Evolutionary conservation across 2,797 vertebrate species (phyloP), one percentile per base, ranked within the genome.

Genomic region (Sebastes paucispinis): DNA sequence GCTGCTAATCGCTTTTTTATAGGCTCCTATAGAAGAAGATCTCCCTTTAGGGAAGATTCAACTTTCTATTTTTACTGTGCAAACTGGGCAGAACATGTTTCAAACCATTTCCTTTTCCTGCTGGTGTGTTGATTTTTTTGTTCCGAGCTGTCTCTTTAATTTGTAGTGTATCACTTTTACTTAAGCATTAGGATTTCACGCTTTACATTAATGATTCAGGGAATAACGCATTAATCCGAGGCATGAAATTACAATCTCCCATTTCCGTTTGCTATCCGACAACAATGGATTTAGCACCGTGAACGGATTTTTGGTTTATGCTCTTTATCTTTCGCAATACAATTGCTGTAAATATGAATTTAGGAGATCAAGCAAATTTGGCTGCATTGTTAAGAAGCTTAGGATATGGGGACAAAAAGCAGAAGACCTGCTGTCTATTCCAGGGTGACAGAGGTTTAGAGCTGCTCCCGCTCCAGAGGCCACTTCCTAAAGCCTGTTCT

Each of bases 331-430:
- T 81, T 74, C 52, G 85, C 74, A 55, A 67, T 93, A 93, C 92
- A 94, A 93, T 94, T 80, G 88, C 89, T 87, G 91, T 93, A 95
- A 95, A 96, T 95, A 93, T 88, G 87, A 95, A 93, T 95, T 92
- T 83, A 92, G 79, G 87, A 94, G 93, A 95, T 95, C 92, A 95
- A 94, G 91, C 92, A 88, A 88, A 92, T 93, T 93, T 90, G 88
- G 82, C 87, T 87, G 77, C 80, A 87, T 93, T 94, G 89, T 92
- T 93, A 95, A 95, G 94, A 87, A 90, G 93, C 94, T 95, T 95
- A 96, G 81, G n/a, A 68, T 73, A 86, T 76, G 31, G 29, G 60
- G 79, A 69, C 60, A 82, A 77, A 80, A 80, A 74, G 69, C 72
- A 80, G 66, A 80, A 81, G 85, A 87, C 77, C 86, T 82, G 77